phyloP scores from a whole-genome alignment of 2,113 vertebrate species.

The Phalacrocorax aristotelis region DNA sequence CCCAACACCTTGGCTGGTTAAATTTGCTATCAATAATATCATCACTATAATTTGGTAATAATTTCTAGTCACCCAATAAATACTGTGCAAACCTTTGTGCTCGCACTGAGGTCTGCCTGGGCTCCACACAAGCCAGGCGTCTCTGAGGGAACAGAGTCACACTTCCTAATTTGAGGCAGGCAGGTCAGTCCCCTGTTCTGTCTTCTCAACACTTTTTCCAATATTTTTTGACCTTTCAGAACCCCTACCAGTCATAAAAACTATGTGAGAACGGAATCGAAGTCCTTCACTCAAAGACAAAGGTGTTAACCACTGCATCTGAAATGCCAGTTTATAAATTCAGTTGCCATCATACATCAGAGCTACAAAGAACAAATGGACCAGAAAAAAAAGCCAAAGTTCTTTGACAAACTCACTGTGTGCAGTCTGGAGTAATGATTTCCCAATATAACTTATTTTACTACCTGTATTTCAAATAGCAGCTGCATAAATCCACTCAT shows the following conservation, averaged over 20 bases:
- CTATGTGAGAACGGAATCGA: slow-evolving; percentile 76
- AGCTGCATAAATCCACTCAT: not conserved
- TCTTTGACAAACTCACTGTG: not conserved
- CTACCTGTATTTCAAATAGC: not conserved
- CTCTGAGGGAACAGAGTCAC: not conserved
- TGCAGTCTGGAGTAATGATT: not conserved
- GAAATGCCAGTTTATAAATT: slow-evolving; percentile 31
- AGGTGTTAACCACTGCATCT: slow-evolving; percentile 82
- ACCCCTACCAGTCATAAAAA: not conserved
- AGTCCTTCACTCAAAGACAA: slow-evolving; percentile 61
- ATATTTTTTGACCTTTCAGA: not conserved
- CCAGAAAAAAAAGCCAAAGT: not conserved
- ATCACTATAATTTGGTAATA: not conserved
- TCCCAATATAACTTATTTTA: not conserved
- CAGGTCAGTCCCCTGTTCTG: not conserved
- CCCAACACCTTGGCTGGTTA: not conserved
- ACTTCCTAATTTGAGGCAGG: not conserved
- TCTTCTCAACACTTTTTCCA: not conserved
- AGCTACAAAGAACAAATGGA: not conserved
- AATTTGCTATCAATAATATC: not conserved
- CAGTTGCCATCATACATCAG: not conserved
- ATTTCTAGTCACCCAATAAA: not conserved
- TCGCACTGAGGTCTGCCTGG: not conserved
- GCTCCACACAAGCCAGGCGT: not conserved
- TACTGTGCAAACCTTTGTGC: not conserved